Percentiles rank a stretch among this genome's conserved stretches.
phyloP scores from a whole-genome alignment of 2,797 vertebrate species.

The Bryconaethiops microstoma region DNA sequence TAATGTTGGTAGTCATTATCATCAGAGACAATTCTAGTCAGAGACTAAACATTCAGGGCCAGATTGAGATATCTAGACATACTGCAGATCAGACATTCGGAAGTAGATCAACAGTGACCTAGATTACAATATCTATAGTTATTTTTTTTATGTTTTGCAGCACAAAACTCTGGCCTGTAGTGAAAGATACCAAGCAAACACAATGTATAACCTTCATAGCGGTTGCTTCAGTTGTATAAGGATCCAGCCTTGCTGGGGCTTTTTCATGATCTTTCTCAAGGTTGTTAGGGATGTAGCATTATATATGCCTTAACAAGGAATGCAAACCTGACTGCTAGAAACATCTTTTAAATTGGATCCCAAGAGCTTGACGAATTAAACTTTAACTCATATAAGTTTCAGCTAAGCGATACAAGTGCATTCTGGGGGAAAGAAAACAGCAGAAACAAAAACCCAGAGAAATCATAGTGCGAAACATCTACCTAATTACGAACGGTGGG shows the following conservation, averaged over 20 bases:
- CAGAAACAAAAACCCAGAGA: slow-evolving; percentile 10
- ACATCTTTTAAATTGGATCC: slow-evolving; percentile 29
- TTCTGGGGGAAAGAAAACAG: neutral
- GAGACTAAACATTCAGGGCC: too few species aligned
- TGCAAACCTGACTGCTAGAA: slow-evolving; percentile 20
- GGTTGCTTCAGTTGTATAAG: neutral
- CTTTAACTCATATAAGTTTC: slow-evolving; percentile 17
- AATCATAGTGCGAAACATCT: slow-evolving; percentile 1
- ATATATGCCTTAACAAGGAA: slow-evolving; percentile 26
- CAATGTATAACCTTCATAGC: neutral
- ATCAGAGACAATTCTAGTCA: too few species aligned
- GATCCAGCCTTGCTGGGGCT: neutral
- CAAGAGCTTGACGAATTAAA: slow-evolving; percentile 26
- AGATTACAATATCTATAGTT: neutral
- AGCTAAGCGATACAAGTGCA: slow-evolving; percentile 19
- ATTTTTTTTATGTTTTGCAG: too few species aligned
- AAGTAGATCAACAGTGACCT: too few species aligned
- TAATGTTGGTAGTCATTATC: too few species aligned
- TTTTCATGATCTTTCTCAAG: neutral
- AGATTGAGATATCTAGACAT: too few species aligned
- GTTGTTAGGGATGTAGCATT: slow-evolving; percentile 16
- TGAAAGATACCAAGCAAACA: neutral
- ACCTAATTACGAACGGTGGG: slow-evolving; percentile 13
- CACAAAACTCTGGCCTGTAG: too few species aligned
- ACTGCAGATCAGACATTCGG: too few species aligned